These are phyloP conservation scores for Vanessa tameamea DNA, from an alignment of 1,140 invertebrate species.

Conservation along the genomic window DNA sequence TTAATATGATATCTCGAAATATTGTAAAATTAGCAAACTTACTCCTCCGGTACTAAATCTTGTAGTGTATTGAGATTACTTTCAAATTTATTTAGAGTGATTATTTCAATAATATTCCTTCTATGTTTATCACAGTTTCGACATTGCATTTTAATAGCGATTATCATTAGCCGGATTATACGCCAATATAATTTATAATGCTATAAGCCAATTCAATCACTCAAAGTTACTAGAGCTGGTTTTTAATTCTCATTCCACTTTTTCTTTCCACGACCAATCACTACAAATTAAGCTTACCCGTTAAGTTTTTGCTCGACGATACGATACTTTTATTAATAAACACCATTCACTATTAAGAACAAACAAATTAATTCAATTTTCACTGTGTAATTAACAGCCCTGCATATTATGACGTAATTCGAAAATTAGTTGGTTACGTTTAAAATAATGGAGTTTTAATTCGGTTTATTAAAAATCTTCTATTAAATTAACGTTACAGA, in stretches of 20 bases:
- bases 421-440: background rate
- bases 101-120: background rate
- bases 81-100: too few relatives aligned
- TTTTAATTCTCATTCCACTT: conserved; percentile 36
- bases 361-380: background rate
- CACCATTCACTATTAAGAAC: background rate
- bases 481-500: background rate
- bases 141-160: conserved; percentile 2
- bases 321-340: background rate
- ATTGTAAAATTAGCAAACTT: too few relatives aligned
- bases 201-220: conserved; percentile 37
- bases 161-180: conserved; percentile 31
- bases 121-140: background rate
- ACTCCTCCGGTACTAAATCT: too few relatives aligned
- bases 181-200: conserved; percentile 42
- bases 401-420: background rate
- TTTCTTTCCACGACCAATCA: conserved; percentile 37
- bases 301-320: background rate
- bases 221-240: conserved; percentile 29
- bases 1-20: too few relatives aligned
- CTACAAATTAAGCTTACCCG: conserved; percentile 24
- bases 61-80: too few relatives aligned
- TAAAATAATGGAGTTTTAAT: background rate
- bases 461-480: background rate
- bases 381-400: background rate